These are phyloP conservation scores for Protaetia brevitarsis DNA, from an alignment of 1,140 invertebrate genomes.

Conservation along the genomic window DNA sequence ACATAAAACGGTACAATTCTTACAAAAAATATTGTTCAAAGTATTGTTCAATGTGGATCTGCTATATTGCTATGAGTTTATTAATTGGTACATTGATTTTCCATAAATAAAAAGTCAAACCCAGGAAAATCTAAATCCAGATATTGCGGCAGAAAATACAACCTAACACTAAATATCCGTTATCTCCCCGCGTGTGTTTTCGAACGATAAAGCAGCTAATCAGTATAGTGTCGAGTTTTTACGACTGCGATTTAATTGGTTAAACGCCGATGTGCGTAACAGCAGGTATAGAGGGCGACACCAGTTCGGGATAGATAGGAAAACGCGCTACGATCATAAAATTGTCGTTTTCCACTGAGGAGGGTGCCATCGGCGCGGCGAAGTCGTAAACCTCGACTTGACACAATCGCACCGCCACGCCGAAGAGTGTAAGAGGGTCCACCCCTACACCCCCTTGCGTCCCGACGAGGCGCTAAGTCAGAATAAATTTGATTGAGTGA, in stretches of 20 bases:
- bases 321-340: conserved; percentile 23
- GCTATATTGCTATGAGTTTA: no score
- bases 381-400: background rate
- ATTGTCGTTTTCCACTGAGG: conserved; percentile 25
- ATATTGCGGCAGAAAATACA: no score
- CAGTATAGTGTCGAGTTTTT: conserved; percentile 29
- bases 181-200: background rate
- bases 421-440: background rate
- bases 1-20: no score
- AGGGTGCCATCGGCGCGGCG: background rate
- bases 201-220: conserved; percentile 30
- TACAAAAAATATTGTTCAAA: no score
- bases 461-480: background rate
- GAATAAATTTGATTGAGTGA: conserved; percentile 25
- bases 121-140: no score
- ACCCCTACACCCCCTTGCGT: background rate
- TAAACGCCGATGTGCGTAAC: conserved; percentile 23
- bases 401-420: background rate
- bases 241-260: conserved; percentile 28
- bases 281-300: conserved; percentile 8
- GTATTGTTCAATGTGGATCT: no score
- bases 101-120: no score
- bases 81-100: no score
- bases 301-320: conserved; percentile 16
- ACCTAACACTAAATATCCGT: no score